These are phyloP conservation scores for Yponomeuta plumbellus DNA, from an alignment of 2,888 invertebrate genomes.

Conservation along the genomic window DNA sequence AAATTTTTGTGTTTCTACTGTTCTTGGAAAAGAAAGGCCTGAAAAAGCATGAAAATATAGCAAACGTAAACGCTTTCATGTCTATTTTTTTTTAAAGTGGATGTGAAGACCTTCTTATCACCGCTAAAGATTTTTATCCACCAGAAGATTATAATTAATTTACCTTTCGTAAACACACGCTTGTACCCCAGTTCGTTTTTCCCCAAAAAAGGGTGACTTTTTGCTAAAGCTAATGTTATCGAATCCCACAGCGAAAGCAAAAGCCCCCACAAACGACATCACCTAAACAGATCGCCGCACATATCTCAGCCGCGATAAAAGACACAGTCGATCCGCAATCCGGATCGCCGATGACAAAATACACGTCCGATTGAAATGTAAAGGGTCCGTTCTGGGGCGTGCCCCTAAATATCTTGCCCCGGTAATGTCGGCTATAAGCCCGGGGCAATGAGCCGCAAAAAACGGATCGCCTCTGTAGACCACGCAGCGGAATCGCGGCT, in stretches of 20 bases:
- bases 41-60: too few relatives aligned
- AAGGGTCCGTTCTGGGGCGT: constrained; percentile 43
- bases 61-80: too few relatives aligned
- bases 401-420: constrained; percentile 57
- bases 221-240: neutral
- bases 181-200: too few relatives aligned
- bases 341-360: constrained; percentile 12
- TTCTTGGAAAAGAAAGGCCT: too few relatives aligned
- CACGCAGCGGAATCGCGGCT: constrained; percentile 38
- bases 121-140: too few relatives aligned
- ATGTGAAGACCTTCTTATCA: too few relatives aligned
- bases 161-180: too few relatives aligned
- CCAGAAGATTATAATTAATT: too few relatives aligned
- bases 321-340: neutral
- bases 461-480: constrained; percentile 44
- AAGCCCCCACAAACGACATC: neutral
- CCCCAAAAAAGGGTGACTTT: too few relatives aligned
- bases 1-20: too few relatives aligned
- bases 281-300: neutral
- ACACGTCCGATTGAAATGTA: constrained; percentile 55
- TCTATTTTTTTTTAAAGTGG: too few relatives aligned
- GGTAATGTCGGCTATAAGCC: constrained; percentile 67
- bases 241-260: neutral
- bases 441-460: constrained; percentile 62
- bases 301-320: neutral